phyloP scores from a whole-genome alignment of 2,113 vertebrate genomes.

The Malurus alboscapulatus region DNA sequence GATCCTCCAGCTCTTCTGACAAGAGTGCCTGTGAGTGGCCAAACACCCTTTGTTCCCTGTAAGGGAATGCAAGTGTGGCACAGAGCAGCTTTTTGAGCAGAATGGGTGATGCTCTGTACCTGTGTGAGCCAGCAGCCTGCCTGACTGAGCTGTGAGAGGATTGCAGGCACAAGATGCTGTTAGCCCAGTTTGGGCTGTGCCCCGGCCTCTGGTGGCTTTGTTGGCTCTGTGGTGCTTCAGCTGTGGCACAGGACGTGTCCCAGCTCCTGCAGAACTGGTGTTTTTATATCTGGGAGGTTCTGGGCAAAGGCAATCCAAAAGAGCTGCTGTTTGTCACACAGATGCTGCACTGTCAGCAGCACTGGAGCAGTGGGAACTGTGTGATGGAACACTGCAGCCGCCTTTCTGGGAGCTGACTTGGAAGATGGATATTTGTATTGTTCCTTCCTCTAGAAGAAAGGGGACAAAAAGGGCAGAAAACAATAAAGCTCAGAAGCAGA shows the following conservation, averaged over 20 bases:
- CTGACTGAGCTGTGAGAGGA: not conserved
- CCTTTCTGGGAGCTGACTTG: not conserved
- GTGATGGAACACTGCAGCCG: not conserved
- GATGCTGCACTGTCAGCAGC: not conserved
- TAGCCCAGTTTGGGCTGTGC: not conserved
- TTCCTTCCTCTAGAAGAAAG: not conserved
- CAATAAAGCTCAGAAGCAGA: not conserved
- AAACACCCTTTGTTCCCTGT: not conserved
- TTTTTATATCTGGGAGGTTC: not conserved
- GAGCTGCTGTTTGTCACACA: not conserved
- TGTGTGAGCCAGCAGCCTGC: not conserved
- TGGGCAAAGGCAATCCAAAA: not conserved
- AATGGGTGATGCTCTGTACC: fast-evolving
- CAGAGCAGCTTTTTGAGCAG: not conserved
- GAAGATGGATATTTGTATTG: not conserved
- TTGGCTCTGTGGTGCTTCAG: not conserved
- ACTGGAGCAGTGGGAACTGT: not conserved
- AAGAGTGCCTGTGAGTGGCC: not conserved
- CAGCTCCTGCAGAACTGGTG: not conserved
- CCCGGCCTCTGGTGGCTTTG: not conserved
- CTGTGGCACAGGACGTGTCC: not conserved
- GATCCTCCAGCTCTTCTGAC: not conserved
- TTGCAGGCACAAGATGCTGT: not conserved
- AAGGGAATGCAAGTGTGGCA: not conserved
- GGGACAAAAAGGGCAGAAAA: not conserved